Base-by-base conservation (phyloP, 2,888 invertebrate species). In the Apeira syringaria region DNA sequence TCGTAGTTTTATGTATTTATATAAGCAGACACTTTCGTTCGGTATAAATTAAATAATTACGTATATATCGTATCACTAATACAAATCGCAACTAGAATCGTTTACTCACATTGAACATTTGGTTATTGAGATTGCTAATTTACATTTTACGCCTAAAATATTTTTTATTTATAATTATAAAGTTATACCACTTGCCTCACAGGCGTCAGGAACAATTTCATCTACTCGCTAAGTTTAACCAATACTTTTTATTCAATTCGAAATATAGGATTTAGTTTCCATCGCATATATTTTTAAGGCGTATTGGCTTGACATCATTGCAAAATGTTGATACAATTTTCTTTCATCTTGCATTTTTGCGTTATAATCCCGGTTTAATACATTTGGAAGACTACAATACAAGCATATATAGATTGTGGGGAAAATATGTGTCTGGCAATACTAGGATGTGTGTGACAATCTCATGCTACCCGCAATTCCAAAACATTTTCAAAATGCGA, bases 21-120 rank as follows among this genome's bases (percentile, higher is more conserved):
- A 86, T 88, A 89, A 89, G 89, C 89, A 83, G 86, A 88, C 87
- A 88, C 68, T 82, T 83, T 73, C 72, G 60, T 80, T 86, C 73
- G 84, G 84, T 88, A 87, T 86, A 89, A 89, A 88, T 85, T 77
- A 89, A 89, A 88, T 86, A 75, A 87, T 87, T 89, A 89, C 89
- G 89, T 89, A 89, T 88, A 87, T 89, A 80, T 76, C 66, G 80
- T 88, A 87, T 88, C 88, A 88, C 89, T 89, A 89, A 84, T 85
- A 87, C 86, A 86, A 47, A 76, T 86, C 75, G 86, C 85, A 85
- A 85, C 88, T 88, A 88, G 88, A 81, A 80, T 84, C 80, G 82
- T 84, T 86, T 85, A 87, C 85, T 87, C 84, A 85, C 82, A 85
- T 84, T 80, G 80, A 88, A 86, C 85, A 83, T 88, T 88, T 88